Evolutionary conservation across 2,797 vertebrate genomes (phyloP), one percentile per base, ranked within the genome.

Genomic region (Erithacus rubecula): DNA sequence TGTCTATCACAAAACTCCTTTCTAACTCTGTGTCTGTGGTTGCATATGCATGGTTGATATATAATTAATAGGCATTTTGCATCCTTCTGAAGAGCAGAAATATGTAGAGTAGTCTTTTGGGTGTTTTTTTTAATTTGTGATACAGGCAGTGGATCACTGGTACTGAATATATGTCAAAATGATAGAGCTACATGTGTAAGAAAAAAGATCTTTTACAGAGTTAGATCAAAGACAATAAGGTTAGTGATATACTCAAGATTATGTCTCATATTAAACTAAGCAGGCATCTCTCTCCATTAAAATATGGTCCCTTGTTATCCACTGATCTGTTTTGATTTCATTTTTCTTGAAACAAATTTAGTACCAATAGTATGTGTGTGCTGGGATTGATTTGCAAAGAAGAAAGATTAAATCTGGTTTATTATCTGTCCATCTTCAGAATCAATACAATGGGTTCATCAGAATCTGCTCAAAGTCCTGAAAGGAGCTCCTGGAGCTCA

Each of bases 31-130:
- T 64, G 37, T 41, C 63, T 90, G 27, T 7, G 1, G 37, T 60
- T 85, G n/a, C 58, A 44, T 71, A 34, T 0, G 0, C n/a, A 29
- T 69, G 30, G 51, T 44, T 93, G 69, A 58, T 89, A 83, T 59
- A 75, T 86, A 91, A 95, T 93, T 93, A 87, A 78, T 15, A 44
- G 47, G 26, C 29, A 75, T 85, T 87, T 87, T 88, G 15, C 47
- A 81, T 65, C 63, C 65, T 87, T 95, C 58, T 95, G 75, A 93
- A 65, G 69, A 94, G 46, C n/a, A 78, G n/a, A 85, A 93, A 60
- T 60, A 10, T 46, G 58, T 72, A 52, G 34, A 74, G 49, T 43
- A 83, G 14, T 19, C 17, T 78, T 86, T 24, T 26, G 47, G 5
- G 4, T 11, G 21, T 23, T 34, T 5, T 32, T 58, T 82, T 79